phyloP scores from a whole-genome alignment of 2,888 invertebrate species.

The Eupithecia inturbata region DNA sequence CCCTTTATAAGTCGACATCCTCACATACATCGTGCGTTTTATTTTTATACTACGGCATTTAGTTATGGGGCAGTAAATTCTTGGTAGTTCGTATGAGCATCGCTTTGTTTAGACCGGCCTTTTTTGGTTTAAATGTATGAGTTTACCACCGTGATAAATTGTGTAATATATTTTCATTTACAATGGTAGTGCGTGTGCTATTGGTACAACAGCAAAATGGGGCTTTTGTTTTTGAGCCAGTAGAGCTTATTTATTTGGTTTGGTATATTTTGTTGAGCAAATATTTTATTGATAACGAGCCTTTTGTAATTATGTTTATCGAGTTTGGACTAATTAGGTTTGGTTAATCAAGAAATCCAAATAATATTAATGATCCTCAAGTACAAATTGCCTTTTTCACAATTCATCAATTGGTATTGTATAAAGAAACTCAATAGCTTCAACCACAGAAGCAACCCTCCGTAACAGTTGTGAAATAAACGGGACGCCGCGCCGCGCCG shows the following conservation, averaged over 20 bases:
- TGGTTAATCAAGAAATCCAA: neutral
- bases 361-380: neutral
- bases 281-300: neutral
- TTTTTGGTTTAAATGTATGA: slow-evolving; percentile 28
- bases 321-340: neutral
- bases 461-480: slow-evolving; percentile 48
- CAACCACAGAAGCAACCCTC: slow-evolving; percentile 17
- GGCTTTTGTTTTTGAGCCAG: neutral
- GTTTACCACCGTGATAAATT: slow-evolving; percentile 22
- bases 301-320: neutral
- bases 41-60: slow-evolving; percentile 50
- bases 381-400: neutral
- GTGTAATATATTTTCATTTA: slow-evolving; percentile 26
- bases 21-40: slow-evolving; percentile 57
- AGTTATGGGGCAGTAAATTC: slow-evolving; percentile 43
- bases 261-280: neutral
- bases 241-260: neutral
- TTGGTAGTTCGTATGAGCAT: slow-evolving; percentile 32
- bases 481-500: slow-evolving; percentile 51
- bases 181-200: slow-evolving; percentile 11
- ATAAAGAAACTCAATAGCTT: neutral
- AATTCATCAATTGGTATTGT: neutral
- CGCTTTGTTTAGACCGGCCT: slow-evolving; percentile 33
- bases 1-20: slow-evolving; percentile 34
- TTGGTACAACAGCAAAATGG: slow-evolving; percentile 10